phyloP scores from a whole-genome alignment of 1,140 invertebrate genomes.

The Drosophila lacertosa region DNA sequence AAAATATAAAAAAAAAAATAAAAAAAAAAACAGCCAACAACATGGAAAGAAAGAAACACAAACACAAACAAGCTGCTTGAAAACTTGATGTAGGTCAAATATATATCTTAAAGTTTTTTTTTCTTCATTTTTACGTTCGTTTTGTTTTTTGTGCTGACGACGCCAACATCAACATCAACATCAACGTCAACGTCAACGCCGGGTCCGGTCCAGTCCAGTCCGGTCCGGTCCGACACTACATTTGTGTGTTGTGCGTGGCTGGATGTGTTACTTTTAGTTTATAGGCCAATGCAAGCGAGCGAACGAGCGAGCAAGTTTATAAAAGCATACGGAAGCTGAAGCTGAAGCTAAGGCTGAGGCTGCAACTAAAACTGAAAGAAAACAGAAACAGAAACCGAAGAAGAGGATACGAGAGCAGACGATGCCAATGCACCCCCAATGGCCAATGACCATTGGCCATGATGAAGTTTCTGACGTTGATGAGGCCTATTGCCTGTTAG shows the following conservation, averaged over 20 bases:
- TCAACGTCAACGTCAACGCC: constrained; percentile 25
- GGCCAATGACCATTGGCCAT: constrained; percentile 30
- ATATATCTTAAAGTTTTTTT: constrained; percentile 30
- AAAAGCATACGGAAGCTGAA: constrained; percentile 53
- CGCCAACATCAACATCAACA: constrained; percentile 43
- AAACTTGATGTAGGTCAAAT: constrained; percentile 83
- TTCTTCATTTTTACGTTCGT: too few species aligned
- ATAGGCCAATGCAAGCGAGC: constrained; percentile 73
- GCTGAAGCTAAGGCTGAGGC: too few species aligned
- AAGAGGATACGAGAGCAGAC: too few species aligned
- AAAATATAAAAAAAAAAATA: constrained; percentile 27
- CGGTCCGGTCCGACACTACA: constrained; percentile 22
- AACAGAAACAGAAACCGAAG: constrained; percentile 23
- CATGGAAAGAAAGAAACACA: constrained; percentile 39
- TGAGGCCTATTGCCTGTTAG: constrained; percentile 28
- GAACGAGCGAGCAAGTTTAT: constrained; percentile 73
- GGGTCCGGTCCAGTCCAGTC: constrained; percentile 9
- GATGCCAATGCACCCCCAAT: constrained; percentile 39
- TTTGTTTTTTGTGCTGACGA: constrained; percentile 19
- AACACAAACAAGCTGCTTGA: constrained; percentile 80
- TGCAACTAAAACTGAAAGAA: constrained; percentile 41
- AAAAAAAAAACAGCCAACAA: constrained; percentile 66
- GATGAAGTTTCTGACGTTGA: constrained; percentile 54
- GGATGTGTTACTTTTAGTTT: constrained; percentile 65
- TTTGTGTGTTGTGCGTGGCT: constrained; percentile 1